Conservation (phyloP, 2,888 invertebrate species). For the Strigamia transsilvanica region DNA sequence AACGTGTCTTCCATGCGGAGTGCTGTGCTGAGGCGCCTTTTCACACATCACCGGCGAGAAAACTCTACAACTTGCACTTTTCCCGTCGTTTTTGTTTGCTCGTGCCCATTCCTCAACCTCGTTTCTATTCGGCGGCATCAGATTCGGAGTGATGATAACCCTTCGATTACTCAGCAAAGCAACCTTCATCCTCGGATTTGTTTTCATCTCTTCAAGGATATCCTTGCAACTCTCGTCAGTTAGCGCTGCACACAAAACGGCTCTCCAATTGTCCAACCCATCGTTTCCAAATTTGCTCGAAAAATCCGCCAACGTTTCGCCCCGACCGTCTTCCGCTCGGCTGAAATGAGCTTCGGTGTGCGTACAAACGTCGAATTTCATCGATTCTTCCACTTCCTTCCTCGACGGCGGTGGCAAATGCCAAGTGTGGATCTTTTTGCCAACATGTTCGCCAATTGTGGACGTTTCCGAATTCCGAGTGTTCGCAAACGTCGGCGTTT, state of each 20-base stretch:
- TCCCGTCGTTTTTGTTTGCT: not conserved
- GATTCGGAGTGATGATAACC: not conserved
- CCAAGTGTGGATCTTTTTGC: constrained; percentile 7
- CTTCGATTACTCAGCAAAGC: not conserved
- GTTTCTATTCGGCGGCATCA: not conserved
- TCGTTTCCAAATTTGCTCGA: not conserved
- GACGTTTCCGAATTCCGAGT: not conserved
- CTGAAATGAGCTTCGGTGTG: constrained; percentile 10
- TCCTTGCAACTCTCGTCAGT: not conserved
- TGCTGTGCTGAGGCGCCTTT: constrained; percentile 11
- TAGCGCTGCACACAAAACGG: not conserved
- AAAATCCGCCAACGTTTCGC: not conserved
- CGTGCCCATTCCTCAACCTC: not conserved
- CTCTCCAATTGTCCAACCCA: constrained; percentile 32
- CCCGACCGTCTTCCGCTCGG: not conserved
- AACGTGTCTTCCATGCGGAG: not conserved
- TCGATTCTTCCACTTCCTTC: not conserved
- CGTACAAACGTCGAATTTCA: not conserved
- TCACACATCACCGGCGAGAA: not conserved
- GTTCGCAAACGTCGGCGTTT: not conserved
- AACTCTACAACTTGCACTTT: not conserved
- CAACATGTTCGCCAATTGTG: not conserved
- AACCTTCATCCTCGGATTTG: not conserved
- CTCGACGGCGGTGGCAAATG: not conserved
- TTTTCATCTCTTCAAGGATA: constrained; percentile 9